phyloP scores from a whole-genome alignment of 2,888 invertebrate species.

The Epiblema foenella region DNA sequence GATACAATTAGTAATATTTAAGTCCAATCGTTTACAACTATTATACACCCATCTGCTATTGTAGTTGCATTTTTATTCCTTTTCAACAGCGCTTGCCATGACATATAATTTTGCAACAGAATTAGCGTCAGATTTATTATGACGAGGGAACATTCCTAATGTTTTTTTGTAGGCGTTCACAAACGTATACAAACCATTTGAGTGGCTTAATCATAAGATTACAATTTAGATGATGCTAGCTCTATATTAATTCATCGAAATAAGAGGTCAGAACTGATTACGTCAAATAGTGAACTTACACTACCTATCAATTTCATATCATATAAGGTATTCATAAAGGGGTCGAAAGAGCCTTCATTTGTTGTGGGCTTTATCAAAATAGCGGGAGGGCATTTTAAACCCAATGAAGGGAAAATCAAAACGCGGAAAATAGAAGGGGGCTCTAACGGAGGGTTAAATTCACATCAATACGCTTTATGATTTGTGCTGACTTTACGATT shows the following conservation, averaged over 20 bases:
- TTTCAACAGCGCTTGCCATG: neutral
- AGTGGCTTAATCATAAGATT: neutral
- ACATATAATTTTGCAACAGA: neutral
- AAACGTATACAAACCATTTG: neutral
- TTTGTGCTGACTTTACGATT: conserved; percentile 75
- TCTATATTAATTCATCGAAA: neutral
- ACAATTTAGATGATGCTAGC: neutral
- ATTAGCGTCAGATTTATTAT: neutral
- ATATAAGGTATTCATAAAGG: conserved; percentile 60
- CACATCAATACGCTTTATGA: conserved; percentile 82
- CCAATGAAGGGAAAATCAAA: conserved; percentile 83
- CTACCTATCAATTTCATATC: conserved; percentile 57
- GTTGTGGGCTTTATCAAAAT: conserved; percentile 74
- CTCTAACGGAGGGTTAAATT: conserved; percentile 81
- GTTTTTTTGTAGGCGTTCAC: neutral
- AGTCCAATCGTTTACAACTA: neutral
- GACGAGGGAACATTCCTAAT: neutral
- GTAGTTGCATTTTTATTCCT: neutral
- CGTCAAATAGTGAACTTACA: conserved; percentile 13
- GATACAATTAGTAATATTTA: neutral
- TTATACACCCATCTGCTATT: neutral
- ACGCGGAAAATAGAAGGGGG: conserved; percentile 81
- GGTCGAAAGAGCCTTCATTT: conserved; percentile 65
- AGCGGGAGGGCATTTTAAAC: conserved; percentile 80
- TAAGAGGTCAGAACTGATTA: conserved; percentile 6